A percentile compares a stretch with the other conserved stretches of the same genome.
Conservation (phyloP, 2,797 vertebrate genomes). For the Fistularia commersonii region DNA sequence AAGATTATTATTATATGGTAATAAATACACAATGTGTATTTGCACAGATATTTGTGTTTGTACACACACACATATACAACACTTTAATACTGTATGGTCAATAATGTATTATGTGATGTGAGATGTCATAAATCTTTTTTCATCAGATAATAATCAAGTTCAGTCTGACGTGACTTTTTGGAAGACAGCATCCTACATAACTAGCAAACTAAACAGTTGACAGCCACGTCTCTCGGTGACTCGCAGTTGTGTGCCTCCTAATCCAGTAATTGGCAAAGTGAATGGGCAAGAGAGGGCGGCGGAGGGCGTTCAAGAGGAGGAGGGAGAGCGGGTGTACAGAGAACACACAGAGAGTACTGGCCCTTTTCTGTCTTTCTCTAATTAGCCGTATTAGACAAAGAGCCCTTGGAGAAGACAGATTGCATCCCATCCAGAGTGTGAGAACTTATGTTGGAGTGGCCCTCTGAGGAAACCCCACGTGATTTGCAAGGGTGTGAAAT, state of each 20-base stretch:
- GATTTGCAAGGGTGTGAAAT: slow-evolving; percentile 32
- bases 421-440: slow-evolving; percentile 58
- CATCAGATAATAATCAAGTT: no score
- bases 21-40: no score
- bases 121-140: no score
- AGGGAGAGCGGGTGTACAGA: slow-evolving; percentile 13
- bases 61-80: no score
- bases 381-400: slow-evolving; percentile 70
- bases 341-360: slow-evolving; percentile 48
- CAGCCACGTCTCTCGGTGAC: slow-evolving; percentile 50
- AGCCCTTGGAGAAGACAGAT: slow-evolving; percentile 64
- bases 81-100: no score
- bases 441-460: slow-evolving; percentile 60
- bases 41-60: no score
- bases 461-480: slow-evolving; percentile 42
- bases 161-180: no score
- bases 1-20: no score
- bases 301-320: slow-evolving; percentile 5
- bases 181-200: no score
- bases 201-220: no score
- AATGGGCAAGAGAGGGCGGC: slow-evolving; percentile 8
- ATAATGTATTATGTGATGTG: no score
- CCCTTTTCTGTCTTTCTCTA: slow-evolving; percentile 59
- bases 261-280: slow-evolving; percentile 63
- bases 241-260: slow-evolving; percentile 47